Evolutionary conservation across 2,113 vertebrate species (phyloP).

Genomic region (Raphicerus campestris): DNA sequence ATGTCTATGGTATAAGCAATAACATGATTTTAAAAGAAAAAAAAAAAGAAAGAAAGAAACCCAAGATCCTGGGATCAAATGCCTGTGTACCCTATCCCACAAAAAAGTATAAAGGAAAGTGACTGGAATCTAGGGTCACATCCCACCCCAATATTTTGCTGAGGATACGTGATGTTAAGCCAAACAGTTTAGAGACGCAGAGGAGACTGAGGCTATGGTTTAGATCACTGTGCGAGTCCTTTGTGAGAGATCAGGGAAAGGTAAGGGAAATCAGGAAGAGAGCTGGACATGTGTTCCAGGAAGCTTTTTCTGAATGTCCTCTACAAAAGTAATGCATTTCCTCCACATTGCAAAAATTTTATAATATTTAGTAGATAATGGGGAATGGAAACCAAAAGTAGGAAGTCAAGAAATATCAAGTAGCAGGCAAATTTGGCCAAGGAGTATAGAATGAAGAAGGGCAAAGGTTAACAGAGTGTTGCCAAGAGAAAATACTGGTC

Average conservation of each 20-base stretch:
- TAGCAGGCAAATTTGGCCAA: neutral
- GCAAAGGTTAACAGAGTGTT: neutral
- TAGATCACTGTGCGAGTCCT: neutral
- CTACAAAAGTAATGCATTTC: neutral
- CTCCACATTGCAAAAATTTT: neutral
- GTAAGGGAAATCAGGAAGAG: neutral
- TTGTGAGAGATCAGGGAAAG: neutral
- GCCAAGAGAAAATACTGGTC: neutral
- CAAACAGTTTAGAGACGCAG: neutral
- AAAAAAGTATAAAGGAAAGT: neutral
- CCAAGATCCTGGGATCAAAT: neutral
- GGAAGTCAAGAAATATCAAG: neutral
- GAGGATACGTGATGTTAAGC: neutral
- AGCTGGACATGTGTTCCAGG: neutral
- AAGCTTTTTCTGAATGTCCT: neutral
- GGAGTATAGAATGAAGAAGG: neutral
- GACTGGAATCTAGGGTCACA: neutral
- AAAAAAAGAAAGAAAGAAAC: neutral
- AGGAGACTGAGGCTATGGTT: neutral
- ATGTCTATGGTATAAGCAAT: conserved; percentile 62
- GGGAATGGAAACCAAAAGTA: neutral
- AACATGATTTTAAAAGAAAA: neutral
- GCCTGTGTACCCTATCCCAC: neutral
- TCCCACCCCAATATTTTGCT: neutral
- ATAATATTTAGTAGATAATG: neutral